Percentiles rank a stretch among this genome's conserved stretches.
phyloP scores from a whole-genome alignment of 2,888 invertebrate genomes.

The Hermaeophaga mercurialis region DNA sequence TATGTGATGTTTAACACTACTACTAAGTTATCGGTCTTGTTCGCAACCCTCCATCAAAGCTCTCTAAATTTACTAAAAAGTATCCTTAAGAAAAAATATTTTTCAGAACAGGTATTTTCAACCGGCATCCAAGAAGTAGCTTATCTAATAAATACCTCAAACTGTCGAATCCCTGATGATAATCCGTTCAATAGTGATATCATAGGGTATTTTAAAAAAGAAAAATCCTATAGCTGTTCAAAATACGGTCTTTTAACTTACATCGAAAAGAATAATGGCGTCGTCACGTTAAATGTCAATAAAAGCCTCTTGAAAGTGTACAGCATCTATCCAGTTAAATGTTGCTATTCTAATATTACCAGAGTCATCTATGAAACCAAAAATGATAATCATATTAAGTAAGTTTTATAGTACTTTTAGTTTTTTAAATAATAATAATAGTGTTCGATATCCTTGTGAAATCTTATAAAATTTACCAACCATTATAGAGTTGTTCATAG shows the following conservation, averaged over 20 bases:
- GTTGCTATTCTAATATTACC: conserved; percentile 51
- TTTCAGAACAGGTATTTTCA: conserved; percentile 19
- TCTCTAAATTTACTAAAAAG: too few relatives aligned
- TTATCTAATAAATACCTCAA: conserved; percentile 43
- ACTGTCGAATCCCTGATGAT: conserved; percentile 46
- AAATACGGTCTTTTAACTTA: conserved; percentile 43
- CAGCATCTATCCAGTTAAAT: conserved; percentile 36
- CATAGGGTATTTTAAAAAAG: conserved; percentile 37
- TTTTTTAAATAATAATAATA: too few relatives aligned
- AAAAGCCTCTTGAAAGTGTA: conserved; percentile 34
- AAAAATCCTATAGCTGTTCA: conserved; percentile 42
- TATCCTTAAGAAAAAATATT: too few relatives aligned
- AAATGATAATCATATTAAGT: conserved; percentile 42
- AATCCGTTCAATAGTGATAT: conserved; percentile 46
- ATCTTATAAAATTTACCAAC: too few relatives aligned
- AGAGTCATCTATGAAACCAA: conserved; percentile 38
- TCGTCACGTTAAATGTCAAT: conserved; percentile 40
- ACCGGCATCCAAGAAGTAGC: conserved; percentile 14
- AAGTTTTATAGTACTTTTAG: conserved; percentile 27
- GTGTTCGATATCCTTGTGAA: too few relatives aligned
- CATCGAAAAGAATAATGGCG: conserved; percentile 37
- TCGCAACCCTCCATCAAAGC: too few relatives aligned
- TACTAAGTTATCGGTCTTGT: too few relatives aligned
- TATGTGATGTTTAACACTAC: too few relatives aligned
- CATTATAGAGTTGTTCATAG: too few relatives aligned